Base-by-base conservation (phyloP, 2,797 vertebrate genomes). In the Arctocebus calabarensis region DNA sequence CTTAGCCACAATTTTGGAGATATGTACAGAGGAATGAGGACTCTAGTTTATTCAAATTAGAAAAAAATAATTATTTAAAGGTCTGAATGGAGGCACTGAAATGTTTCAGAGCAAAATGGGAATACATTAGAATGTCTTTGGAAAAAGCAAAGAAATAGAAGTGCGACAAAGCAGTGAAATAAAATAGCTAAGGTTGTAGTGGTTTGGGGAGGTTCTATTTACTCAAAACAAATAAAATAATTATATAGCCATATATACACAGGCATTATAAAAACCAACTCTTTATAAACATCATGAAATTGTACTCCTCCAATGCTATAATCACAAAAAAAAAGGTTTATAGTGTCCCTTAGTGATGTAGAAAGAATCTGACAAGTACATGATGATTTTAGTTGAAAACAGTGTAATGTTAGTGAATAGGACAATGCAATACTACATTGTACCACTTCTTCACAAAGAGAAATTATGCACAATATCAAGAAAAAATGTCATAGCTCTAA, bases 41-140 rank as follows among this genome's bases (percentile, higher is more conserved):
- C 27, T 17, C 19, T 77, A 88, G 20, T 75, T 90, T 77, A 81
- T 92, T 95, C 23, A 90, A 90, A 90, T 77, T 84, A 71, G 16
- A 79, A 22, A 71, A 40, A 34, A 92, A 71, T 40, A 64, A 71
- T 92, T 19, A 81, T 82, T 64, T 75, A 94, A 84, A 27, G 13
- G n/a, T 81, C 14, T 64, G 8, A 84, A 59, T 90, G 37, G 32
- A 94, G 37, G 23, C 9, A 81, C 29, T 79, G 86, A 81, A 23
- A 32, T 70, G 3, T 74, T 61, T 95, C 66, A 79, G 71, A 86
- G 55, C 11, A 77, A 96, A 83, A n/a, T 77, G 19, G 22, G 84
- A 84, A 75, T 92, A 34, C 84, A 19, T 25, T 79, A 84, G 90
- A 75, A 81, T 87, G 25, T 81, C 43, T 75, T 84, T 78, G 75